Conservation (phyloP, 2,888 invertebrate species). For the Lissocephala sabroskyi region DNA sequence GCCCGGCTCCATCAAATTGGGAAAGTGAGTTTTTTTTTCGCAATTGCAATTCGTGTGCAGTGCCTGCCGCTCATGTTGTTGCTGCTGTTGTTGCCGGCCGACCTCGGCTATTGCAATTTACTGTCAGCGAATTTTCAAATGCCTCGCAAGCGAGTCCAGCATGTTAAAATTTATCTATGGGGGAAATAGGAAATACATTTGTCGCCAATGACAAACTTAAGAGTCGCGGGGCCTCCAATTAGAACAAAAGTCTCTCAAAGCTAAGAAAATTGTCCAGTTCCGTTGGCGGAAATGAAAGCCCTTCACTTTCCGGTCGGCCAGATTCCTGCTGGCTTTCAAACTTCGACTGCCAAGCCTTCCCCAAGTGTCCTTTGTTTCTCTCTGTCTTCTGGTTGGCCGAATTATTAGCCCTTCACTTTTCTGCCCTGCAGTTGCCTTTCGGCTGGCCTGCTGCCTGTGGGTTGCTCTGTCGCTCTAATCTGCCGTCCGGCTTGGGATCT, state of each 20-base stretch:
- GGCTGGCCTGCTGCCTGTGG: no score
- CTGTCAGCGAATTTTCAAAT: constrained; percentile 36
- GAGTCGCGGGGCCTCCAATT: no score
- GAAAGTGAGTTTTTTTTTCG: constrained; percentile 37
- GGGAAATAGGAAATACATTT: constrained; percentile 45
- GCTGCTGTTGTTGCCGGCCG: constrained; percentile 10
- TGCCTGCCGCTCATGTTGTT: constrained; percentile 2
- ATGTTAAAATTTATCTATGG: constrained; percentile 40
- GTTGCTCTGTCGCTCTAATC: no score
- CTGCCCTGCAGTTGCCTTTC: no score
- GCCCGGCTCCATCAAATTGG: constrained; percentile 33
- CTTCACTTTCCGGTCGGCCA: no score
- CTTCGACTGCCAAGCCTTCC: no score
- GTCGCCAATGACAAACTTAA: constrained; percentile 37
- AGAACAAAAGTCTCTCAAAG: constrained; percentile 5
- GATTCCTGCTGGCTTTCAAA: no score
- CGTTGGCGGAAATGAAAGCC: no score
- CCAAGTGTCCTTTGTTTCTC: no score
- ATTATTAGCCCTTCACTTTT: no score
- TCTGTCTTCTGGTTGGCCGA: no score
- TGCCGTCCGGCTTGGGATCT: no score
- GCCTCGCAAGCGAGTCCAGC: constrained; percentile 28
- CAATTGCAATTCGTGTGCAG: neutral
- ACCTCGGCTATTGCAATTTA: constrained; percentile 40
- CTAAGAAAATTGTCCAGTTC: neutral